Percentiles rank a stretch among this genome's conserved stretches.
These are phyloP conservation scores for Ictidomys tridecemlineatus DNA, from an alignment of 2,113 vertebrate species.

Conservation along the genomic window DNA sequence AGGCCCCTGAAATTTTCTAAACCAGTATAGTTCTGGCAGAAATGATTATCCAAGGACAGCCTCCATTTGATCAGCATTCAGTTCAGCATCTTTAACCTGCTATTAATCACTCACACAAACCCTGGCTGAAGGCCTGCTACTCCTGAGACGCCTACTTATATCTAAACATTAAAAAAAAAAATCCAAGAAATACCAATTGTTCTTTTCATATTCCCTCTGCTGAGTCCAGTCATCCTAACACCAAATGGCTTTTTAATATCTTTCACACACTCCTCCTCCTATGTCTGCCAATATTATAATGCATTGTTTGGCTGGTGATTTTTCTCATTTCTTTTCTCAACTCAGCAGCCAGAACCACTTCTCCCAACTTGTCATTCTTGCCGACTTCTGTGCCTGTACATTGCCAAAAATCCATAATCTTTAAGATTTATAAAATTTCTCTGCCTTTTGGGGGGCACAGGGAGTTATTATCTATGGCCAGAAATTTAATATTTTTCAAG, in stretches of 20 bases:
- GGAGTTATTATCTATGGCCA: neutral
- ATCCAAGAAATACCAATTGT: conserved; percentile 64
- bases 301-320: conserved; percentile 64
- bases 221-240: conserved; percentile 58
- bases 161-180: conserved; percentile 54
- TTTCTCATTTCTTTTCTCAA: conserved; percentile 73
- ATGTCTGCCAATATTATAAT: conserved; percentile 77
- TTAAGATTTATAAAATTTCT: neutral
- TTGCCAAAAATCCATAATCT: conserved; percentile 47
- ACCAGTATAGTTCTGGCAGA: neutral
- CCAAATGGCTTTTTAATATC: conserved; percentile 72
- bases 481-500: neutral
- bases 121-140: neutral
- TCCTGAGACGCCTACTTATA: neutral
- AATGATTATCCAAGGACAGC: neutral
- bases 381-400: conserved; percentile 58
- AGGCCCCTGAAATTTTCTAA: neutral
- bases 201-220: conserved; percentile 60
- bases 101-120: conserved; percentile 6
- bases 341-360: conserved; percentile 63
- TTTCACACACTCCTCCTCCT: conserved; percentile 55
- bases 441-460: neutral
- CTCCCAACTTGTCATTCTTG: conserved; percentile 70
- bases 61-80: neutral
- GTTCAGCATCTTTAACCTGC: neutral